Evolutionary conservation across 2,797 vertebrate genomes (phyloP).

Genomic region (Melanotaenia parkinsoni): DNA sequence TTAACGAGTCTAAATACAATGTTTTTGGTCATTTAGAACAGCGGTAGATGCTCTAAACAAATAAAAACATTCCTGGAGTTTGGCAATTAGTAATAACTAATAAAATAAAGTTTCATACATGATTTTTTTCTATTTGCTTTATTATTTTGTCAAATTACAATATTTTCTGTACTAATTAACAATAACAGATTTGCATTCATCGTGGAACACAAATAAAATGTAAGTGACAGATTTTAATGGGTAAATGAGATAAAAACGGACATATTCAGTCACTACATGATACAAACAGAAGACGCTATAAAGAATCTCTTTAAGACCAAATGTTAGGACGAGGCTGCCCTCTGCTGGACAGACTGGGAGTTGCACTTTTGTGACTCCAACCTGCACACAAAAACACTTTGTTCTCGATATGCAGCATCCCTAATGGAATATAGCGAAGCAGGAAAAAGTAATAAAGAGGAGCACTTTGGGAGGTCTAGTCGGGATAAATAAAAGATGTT

Average conservation of each 20-base stretch:
- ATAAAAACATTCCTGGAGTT: not conserved
- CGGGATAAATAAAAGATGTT: slow-evolving; percentile 15
- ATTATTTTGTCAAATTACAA: not conserved
- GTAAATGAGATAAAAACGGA: slow-evolving; percentile 12
- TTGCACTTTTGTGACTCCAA: slow-evolving; percentile 22
- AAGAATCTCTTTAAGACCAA: slow-evolving; percentile 21
- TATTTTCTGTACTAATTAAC: not conserved
- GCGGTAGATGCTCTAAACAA: too few relatives aligned
- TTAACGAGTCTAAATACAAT: too few relatives aligned
- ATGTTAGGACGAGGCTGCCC: slow-evolving; percentile 33
- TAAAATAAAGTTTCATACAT: not conserved
- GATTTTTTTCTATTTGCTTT: not conserved
- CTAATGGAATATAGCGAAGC: slow-evolving; percentile 19
- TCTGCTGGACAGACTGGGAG: slow-evolving; percentile 53
- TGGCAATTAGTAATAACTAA: not conserved
- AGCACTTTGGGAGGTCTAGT: slow-evolving; percentile 17
- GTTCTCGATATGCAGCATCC: slow-evolving; percentile 6
- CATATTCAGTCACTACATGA: slow-evolving; percentile 11
- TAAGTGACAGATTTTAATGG: slow-evolving; percentile 14
- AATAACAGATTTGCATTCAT: not conserved
- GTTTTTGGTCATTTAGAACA: too few relatives aligned
- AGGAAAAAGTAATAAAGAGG: slow-evolving; percentile 30
- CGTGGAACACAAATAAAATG: not conserved
- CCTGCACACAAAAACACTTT: slow-evolving; percentile 18
- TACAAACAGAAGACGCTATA: slow-evolving; percentile 13